These are phyloP conservation scores for Pachydiplax longipennis DNA, from an alignment of 2,888 invertebrate species.

Conservation along the genomic window DNA sequence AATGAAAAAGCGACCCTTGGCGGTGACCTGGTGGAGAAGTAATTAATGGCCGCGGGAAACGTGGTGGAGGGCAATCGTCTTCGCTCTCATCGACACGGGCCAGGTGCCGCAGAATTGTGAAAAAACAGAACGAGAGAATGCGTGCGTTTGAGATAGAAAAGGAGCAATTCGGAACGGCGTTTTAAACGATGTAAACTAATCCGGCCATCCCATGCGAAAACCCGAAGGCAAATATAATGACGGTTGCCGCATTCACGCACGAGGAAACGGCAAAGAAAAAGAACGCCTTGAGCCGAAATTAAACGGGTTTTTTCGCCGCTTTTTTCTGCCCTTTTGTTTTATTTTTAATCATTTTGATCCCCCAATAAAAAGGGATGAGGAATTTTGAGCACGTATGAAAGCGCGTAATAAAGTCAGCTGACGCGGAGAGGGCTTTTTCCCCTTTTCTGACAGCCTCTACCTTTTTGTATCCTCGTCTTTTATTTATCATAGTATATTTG, in stretches of 20 bases:
- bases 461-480: background rate
- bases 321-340: background rate
- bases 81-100: background rate
- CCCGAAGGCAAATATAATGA: conserved; percentile 15
- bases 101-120: background rate
- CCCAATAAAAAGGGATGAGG: background rate
- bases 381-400: background rate
- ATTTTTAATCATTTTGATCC: background rate
- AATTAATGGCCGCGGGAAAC: background rate
- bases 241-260: conserved; percentile 6
- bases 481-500: background rate
- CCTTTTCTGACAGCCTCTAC: background rate
- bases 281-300: background rate
- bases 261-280: conserved; percentile 22
- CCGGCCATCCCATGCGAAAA: background rate
- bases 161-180: background rate
- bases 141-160: background rate
- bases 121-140: background rate
- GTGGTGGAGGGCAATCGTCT: background rate
- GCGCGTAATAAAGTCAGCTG: background rate
- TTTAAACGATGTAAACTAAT: conserved; percentile 16
- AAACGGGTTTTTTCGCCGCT: conserved; percentile 7
- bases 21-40: background rate
- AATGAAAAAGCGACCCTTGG: background rate
- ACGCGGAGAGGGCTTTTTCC: background rate